Base-by-base conservation (phyloP, 2,113 vertebrate genomes). In the Platysteira castanea region DNA sequence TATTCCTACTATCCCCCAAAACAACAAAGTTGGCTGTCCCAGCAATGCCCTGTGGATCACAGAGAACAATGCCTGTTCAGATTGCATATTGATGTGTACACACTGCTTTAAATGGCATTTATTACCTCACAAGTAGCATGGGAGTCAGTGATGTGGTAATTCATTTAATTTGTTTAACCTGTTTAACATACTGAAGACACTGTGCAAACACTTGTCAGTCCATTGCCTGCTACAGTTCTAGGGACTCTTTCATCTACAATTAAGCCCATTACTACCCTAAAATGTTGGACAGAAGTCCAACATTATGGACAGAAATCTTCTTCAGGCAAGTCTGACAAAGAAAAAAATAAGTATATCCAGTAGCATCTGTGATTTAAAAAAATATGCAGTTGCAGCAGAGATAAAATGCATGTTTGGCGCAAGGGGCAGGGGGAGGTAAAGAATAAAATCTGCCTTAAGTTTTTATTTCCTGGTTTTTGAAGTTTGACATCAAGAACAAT, bases 81-180 rank as follows among this genome's bases (percentile, higher is more conserved):
- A 61, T n/a, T 65, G 83, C 76, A 86, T 31, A 75, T 11, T 71
- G 90, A 61, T 93, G 85, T 37, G 86, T 52, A 90, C 68, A 37
- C 49, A 46, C 37, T 13, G 30, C 73, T 90, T 77, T 78, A 96
- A 92, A 89, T 73, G 64, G 18, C 64, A 82, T 92, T 96, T 94
- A 84, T 89, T 90, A 90, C 60, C 87, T 90, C 83, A 71, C 79
- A 75, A 57, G 73, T 61, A 94, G 41, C 39, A 75, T 28, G 65
- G 52, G 76, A 96, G 64, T 41, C 80, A 95, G 52, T 86, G 83
- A 90, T 84, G 73, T 79, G 85, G 64, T 64, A 84, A 92, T 96
- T 92, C 7, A 93, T 92, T 90, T 92, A 84, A 96, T 95, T 96
- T 96, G 92, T 65, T 95, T 93, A 92, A 95, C 76, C 83, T 84